These are phyloP conservation scores for Myopa tessellatipennis DNA, from an alignment of 2,888 invertebrate species.

Conservation along the genomic window DNA sequence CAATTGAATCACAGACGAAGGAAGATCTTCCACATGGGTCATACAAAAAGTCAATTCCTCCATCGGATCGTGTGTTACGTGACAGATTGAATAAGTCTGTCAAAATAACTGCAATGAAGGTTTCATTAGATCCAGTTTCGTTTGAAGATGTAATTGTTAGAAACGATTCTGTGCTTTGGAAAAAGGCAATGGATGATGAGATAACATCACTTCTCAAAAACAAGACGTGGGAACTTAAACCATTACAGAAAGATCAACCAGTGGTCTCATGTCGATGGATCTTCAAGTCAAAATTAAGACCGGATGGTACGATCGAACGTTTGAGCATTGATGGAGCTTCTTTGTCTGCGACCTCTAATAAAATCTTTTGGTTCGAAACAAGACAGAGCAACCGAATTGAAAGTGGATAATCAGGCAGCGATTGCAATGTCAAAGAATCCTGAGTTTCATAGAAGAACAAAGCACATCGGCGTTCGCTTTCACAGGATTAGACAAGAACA, in stretches of 20 bases:
- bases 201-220: slow-evolving; percentile 67
- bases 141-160: background rate
- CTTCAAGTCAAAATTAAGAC: slow-evolving; percentile 32
- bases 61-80: slow-evolving; percentile 18
- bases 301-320: slow-evolving; percentile 32
- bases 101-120: slow-evolving; percentile 3
- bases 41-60: slow-evolving; percentile 17
- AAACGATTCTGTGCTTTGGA: slow-evolving; percentile 67
- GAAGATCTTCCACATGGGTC: background rate
- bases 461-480: too few relatives aligned
- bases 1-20: slow-evolving; percentile 31
- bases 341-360: too few relatives aligned
- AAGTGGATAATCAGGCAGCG: too few relatives aligned
- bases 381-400: too few relatives aligned
- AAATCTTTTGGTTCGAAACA: too few relatives aligned
- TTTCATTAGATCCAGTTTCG: slow-evolving; percentile 32
- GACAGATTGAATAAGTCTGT: background rate
- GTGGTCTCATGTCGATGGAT: slow-evolving; percentile 37
- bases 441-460: too few relatives aligned
- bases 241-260: slow-evolving; percentile 26
- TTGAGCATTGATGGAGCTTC: background rate
- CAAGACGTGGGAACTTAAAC: too few relatives aligned
- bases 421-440: too few relatives aligned
- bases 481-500: too few relatives aligned
- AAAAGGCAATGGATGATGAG: slow-evolving; percentile 85